phyloP scores from a whole-genome alignment of 2,113 vertebrate species.

The Psephotus haematonotus region DNA sequence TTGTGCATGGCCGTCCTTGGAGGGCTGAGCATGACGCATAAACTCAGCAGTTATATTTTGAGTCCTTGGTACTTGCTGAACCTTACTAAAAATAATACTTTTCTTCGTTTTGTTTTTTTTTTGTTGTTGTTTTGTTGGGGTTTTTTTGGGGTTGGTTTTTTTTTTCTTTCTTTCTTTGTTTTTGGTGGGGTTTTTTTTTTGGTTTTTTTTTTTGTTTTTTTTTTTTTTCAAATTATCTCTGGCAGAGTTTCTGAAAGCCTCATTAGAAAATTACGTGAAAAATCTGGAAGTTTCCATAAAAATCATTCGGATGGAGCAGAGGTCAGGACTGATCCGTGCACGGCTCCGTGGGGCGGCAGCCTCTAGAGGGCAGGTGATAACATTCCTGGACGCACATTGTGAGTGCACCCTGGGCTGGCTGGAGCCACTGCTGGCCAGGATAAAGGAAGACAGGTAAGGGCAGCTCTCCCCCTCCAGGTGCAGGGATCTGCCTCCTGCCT shows the following conservation, averaged over 20 bases:
- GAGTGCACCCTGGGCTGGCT: conserved; percentile 95
- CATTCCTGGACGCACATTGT: conserved; percentile 96
- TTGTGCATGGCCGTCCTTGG: not conserved
- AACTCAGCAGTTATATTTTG: not conserved
- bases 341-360: conserved; percentile 90
- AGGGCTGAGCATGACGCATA: accelerated
- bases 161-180: not conserved
- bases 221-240: not conserved
- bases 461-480: accelerated
- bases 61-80: not conserved
- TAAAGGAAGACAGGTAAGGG: conserved; percentile 85
- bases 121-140: not conserved
- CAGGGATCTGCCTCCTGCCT: not conserved
- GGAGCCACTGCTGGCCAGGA: conserved; percentile 90
- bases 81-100: not conserved
- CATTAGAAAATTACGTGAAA: conserved; percentile 86
- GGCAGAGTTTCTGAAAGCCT: conserved; percentile 90
- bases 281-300: conserved; percentile 84
- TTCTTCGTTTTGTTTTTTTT: no score
- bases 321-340: conserved; percentile 93
- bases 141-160: no score
- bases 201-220: no score
- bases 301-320: conserved; percentile 93
- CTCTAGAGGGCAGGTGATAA: conserved; percentile 91
- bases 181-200: not conserved